Percentiles rank a stretch among this genome's conserved stretches.
Evolutionary conservation across 2,888 invertebrate species (phyloP).

Genomic region (Asteroscopus sphinx): DNA sequence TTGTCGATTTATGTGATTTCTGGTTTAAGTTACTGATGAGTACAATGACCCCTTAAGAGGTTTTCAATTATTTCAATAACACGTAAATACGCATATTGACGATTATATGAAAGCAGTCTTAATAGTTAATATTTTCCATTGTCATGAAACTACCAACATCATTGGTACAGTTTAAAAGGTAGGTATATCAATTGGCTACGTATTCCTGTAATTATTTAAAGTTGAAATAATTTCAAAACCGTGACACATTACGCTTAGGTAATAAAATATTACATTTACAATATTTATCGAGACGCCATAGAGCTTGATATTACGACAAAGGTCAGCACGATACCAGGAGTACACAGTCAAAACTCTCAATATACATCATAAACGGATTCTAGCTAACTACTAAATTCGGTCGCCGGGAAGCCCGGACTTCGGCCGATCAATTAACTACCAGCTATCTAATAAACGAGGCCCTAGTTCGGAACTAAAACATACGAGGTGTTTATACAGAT

Average conservation of each 20-base stretch:
- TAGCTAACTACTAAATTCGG: constrained; percentile 51
- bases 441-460: constrained; percentile 47
- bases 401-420: constrained; percentile 9
- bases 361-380: constrained; percentile 49
- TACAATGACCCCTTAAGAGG: no score
- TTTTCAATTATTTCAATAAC: no score
- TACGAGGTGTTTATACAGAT: constrained; percentile 50
- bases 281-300: constrained; percentile 33
- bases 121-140: constrained; percentile 43
- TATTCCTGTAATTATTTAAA: constrained; percentile 39
- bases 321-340: constrained; percentile 27
- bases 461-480: constrained; percentile 42
- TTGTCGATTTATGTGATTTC: no score
- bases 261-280: constrained; percentile 53
- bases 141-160: constrained; percentile 49
- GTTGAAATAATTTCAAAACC: constrained; percentile 46
- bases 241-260: constrained; percentile 44
- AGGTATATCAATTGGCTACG: constrained; percentile 44
- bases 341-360: constrained; percentile 50
- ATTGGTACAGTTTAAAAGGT: constrained; percentile 54
- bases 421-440: constrained; percentile 22
- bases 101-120: constrained; percentile 53
- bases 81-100: constrained; percentile 33
- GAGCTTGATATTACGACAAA: constrained; percentile 14
- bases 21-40: no score